Conservation (phyloP, 2,797 vertebrate genomes). For the Rhinatrema bivittatum region DNA sequence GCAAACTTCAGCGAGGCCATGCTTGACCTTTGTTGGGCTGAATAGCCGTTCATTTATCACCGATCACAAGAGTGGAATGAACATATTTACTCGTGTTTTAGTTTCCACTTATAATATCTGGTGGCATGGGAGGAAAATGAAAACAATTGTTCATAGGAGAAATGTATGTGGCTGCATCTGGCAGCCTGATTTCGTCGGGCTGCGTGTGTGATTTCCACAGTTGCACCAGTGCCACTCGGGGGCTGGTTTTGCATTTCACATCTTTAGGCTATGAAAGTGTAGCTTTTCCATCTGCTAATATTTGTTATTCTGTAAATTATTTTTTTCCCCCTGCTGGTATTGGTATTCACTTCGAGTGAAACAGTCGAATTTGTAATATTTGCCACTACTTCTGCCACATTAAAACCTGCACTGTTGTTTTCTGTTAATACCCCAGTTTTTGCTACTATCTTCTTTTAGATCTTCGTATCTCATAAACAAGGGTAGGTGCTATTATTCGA, state of each 20-base stretch:
- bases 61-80: constrained; percentile 56
- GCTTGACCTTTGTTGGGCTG: constrained; percentile 52
- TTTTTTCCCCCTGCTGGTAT: too few relatives aligned
- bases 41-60: constrained; percentile 64
- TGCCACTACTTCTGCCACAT: too few relatives aligned
- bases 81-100: constrained; percentile 69
- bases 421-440: too few relatives aligned
- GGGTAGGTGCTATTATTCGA: too few relatives aligned
- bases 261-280: constrained; percentile 76
- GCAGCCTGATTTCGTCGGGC: too few relatives aligned
- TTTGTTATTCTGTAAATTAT: constrained; percentile 50
- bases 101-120: constrained; percentile 64
- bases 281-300: constrained; percentile 71
- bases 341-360: too few relatives aligned
- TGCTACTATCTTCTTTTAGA: too few relatives aligned
- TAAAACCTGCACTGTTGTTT: too few relatives aligned
- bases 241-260: constrained; percentile 71
- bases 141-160: constrained; percentile 74
- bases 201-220: constrained; percentile 67
- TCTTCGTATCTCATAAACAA: too few relatives aligned
- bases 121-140: constrained; percentile 63
- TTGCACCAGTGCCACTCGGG: constrained; percentile 74
- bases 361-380: too few relatives aligned
- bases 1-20: constrained; percentile 4
- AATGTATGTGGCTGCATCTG: constrained; percentile 95